These are phyloP conservation scores for Asarcornis scutulata DNA, from an alignment of 2,113 vertebrate genomes.

Conservation along the genomic window DNA sequence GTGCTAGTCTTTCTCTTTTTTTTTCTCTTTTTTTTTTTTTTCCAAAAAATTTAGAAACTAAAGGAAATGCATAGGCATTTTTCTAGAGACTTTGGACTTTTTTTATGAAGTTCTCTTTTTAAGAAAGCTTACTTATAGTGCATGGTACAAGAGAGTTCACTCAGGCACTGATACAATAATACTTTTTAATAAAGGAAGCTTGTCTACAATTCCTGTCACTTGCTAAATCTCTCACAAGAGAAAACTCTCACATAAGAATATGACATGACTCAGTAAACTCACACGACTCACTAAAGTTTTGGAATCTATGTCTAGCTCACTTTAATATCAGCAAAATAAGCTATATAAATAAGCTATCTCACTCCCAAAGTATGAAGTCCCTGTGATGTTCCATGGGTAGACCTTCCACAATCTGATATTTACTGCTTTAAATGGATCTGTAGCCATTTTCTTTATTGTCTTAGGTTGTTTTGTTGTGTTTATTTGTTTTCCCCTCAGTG, in stretches of 20 bases:
- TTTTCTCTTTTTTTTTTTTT: background rate
- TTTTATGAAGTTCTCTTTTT: background rate
- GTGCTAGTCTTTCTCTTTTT: background rate
- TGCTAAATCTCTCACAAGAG: background rate
- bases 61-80: background rate
- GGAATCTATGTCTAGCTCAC: background rate
- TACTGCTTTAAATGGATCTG: background rate
- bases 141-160: background rate
- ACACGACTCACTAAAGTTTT: background rate
- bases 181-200: background rate
- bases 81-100: background rate
- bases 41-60: background rate
- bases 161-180: background rate
- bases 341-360: background rate
- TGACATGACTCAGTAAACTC: background rate
- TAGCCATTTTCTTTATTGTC: background rate
- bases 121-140: background rate
- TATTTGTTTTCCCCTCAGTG: fast-evolving
- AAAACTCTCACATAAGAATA: background rate
- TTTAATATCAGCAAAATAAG: background rate
- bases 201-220: background rate
- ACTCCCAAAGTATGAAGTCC: background rate
- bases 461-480: no score
- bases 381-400: background rate
- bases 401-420: background rate